These are phyloP conservation scores for Echinarachnius parma DNA, from an alignment of 53 echinoderm and acorn worm genomes.

Conservation along the genomic window DNA sequence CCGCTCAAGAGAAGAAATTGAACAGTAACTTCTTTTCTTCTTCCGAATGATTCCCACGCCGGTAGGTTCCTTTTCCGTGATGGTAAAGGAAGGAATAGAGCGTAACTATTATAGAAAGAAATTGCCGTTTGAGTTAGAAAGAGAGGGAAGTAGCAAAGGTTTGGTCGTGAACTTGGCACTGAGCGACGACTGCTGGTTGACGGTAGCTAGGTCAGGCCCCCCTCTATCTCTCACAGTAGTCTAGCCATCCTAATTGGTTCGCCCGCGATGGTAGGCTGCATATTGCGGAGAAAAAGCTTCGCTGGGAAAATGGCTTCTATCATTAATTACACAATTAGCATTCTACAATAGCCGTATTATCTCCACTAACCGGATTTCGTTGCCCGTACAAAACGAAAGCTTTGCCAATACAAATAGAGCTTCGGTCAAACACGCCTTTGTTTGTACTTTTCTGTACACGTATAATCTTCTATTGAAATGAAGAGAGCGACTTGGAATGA, in stretches of 20 bases:
- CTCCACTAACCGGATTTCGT: slow-evolving; percentile 20
- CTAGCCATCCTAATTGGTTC: slow-evolving; percentile 47
- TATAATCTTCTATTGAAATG: no score
- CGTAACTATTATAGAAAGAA: no score
- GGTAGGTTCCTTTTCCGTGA: no score
- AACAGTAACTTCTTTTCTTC: no score
- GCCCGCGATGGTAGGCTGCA: slow-evolving; percentile 7
- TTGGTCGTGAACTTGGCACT: no score
- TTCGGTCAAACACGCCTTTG: slow-evolving; percentile 23
- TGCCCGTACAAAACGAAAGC: slow-evolving; percentile 1
- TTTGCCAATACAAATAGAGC: slow-evolving; percentile 9
- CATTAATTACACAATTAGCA: slow-evolving; percentile 52
- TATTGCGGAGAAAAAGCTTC: no score
- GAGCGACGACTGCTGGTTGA: no score
- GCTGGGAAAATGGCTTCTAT: background rate
- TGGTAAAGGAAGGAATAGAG: no score
- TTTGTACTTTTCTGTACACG: slow-evolving; percentile 4
- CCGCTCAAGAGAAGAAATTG: no score
- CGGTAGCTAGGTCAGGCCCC: slow-evolving; percentile 1
- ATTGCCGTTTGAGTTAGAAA: background rate
- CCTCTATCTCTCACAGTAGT: slow-evolving; percentile 36
- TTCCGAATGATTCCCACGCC: no score
- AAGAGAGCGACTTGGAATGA: no score
- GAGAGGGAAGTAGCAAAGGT: background rate
- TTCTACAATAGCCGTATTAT: slow-evolving; percentile 40